A percentile compares a stretch with the other conserved stretches of the same genome.
Evolutionary conservation across 2,797 vertebrate genomes (phyloP).

Genomic region (Pipistrellus nathusii): DNA sequence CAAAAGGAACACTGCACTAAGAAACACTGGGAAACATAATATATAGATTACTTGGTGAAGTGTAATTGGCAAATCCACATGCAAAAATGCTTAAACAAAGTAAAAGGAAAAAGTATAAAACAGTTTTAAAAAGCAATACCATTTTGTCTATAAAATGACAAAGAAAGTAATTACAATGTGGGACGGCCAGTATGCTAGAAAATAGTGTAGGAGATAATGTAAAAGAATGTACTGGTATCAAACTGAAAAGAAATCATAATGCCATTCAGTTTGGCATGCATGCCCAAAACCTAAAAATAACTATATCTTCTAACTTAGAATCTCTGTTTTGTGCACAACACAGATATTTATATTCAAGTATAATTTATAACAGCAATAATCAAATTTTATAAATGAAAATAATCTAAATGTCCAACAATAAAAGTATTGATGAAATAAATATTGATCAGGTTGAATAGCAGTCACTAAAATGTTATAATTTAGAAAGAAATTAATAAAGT

Average conservation of each 20-base stretch:
- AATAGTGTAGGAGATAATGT: not conserved
- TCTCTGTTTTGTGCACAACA: not conserved
- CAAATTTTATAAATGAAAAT: not conserved
- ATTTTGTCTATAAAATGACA: not conserved
- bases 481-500: not conserved
- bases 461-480: not conserved
- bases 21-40: not conserved
- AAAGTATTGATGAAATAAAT: not conserved
- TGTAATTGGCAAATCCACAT: not conserved
- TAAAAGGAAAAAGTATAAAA: not conserved
- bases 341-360: not conserved
- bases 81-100: not conserved
- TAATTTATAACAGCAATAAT: not conserved
- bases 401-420: not conserved
- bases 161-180: not conserved
- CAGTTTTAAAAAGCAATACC: not conserved
- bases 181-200: not conserved
- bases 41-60: not conserved
- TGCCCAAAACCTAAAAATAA: not conserved
- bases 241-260: not conserved
- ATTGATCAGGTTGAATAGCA: not conserved
- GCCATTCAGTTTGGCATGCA: not conserved
- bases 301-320: not conserved
- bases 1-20: not conserved
- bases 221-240: not conserved